phyloP scores from a whole-genome alignment of 1,140 invertebrate species.

The Trichoplusia ni region DNA sequence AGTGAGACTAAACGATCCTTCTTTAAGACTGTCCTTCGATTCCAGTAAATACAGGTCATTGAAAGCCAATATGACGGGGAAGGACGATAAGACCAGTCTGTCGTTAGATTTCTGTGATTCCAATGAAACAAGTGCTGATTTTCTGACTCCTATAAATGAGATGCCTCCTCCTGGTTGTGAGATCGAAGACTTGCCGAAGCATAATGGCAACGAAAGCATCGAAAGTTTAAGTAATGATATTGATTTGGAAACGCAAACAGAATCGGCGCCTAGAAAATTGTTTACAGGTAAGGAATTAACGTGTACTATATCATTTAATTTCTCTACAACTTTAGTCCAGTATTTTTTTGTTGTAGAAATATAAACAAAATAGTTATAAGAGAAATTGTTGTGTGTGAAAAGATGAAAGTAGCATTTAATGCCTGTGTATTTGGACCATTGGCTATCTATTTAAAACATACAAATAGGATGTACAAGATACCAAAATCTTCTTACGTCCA shows the following conservation, averaged over 20 bases:
- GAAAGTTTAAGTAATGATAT: slow-evolving; percentile 72
- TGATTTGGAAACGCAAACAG: slow-evolving; percentile 74
- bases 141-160: slow-evolving; percentile 79
- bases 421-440: no score
- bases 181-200: slow-evolving; percentile 70
- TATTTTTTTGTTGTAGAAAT: not conserved
- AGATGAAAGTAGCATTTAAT: no score
- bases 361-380: no score
- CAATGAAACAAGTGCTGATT: slow-evolving; percentile 80
- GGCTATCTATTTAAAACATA: no score
- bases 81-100: slow-evolving; percentile 73
- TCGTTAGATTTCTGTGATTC: slow-evolving; percentile 79
- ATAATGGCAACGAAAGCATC: slow-evolving; percentile 69
- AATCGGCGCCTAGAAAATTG: slow-evolving; percentile 65
- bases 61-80: slow-evolving; percentile 54
- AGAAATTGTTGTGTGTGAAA: no score
- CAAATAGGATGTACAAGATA: no score
- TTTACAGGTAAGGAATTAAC: slow-evolving; percentile 66
- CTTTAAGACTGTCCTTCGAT: slow-evolving; percentile 72
- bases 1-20: slow-evolving; percentile 66
- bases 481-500: no score
- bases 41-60: slow-evolving; percentile 67
- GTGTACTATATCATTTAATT: not conserved
- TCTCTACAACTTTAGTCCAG: not conserved
- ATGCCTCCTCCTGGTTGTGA: slow-evolving; percentile 77